Evolutionary conservation across 2,888 invertebrate species (phyloP).

Genomic region (Watsonalla cultraria): DNA sequence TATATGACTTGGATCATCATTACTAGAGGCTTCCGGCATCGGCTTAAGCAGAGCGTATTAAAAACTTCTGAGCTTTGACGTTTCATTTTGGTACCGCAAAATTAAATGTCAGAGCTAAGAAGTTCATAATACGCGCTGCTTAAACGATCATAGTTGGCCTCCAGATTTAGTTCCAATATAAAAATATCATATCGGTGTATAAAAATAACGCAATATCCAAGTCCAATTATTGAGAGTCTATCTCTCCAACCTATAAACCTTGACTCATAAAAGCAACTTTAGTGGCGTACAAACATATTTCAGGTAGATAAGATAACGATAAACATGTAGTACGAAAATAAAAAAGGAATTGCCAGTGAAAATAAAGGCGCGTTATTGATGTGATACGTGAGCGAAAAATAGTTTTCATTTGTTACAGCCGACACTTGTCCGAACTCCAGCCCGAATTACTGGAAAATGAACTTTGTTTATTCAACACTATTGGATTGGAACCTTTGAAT

Average conservation of each 20-base stretch:
- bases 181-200: too few relatives aligned
- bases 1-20: too few relatives aligned
- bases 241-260: background rate
- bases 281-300: background rate
- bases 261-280: background rate
- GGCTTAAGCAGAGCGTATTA: too few relatives aligned
- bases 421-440: slow-evolving; percentile 24
- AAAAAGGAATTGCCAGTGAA: background rate
- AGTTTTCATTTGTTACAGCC: slow-evolving; percentile 33
- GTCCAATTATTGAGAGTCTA: too few relatives aligned
- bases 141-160: too few relatives aligned
- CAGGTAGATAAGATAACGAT: background rate
- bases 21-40: too few relatives aligned
- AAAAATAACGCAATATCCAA: too few relatives aligned
- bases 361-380: slow-evolving; percentile 27
- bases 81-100: too few relatives aligned
- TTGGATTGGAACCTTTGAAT: background rate
- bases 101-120: too few relatives aligned
- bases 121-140: too few relatives aligned
- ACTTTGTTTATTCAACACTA: background rate
- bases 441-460: background rate
- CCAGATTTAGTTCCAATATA: too few relatives aligned
- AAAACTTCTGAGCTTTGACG: too few relatives aligned
- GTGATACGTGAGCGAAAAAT: slow-evolving; percentile 33
- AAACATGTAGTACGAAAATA: background rate